phyloP scores from a whole-genome alignment of 2,797 vertebrate species.

The Hylomyscus alleni region DNA sequence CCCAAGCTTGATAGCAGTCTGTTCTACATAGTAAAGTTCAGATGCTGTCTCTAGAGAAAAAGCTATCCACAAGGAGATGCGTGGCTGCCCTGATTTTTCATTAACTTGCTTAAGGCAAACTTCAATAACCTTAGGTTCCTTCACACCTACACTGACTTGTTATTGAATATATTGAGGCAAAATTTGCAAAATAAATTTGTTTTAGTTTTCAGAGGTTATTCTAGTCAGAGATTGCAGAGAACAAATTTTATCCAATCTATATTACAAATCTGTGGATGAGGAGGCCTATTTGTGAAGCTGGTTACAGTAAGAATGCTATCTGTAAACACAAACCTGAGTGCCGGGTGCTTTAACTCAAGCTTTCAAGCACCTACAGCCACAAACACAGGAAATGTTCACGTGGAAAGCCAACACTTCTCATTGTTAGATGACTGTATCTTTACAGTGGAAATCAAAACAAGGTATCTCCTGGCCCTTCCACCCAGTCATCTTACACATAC shows the following conservation, averaged over 20 bases:
- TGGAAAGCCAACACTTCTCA: background rate
- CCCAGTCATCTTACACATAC: background rate
- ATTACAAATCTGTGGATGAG: background rate
- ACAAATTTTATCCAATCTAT: background rate
- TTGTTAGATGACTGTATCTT: background rate
- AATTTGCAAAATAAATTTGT: constrained; percentile 38
- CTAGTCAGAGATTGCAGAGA: constrained; percentile 2
- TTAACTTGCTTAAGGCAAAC: background rate
- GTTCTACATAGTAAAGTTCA: background rate
- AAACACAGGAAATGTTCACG: background rate
- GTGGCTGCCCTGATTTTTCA: background rate
- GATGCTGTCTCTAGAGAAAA: background rate
- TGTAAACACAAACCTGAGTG: background rate
- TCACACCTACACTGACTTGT: background rate
- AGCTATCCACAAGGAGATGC: background rate
- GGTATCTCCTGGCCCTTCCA: background rate
- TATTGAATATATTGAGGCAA: background rate
- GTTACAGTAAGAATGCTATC: background rate
- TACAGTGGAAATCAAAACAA: background rate
- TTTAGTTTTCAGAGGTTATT: constrained; percentile 46
- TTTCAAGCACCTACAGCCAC: background rate
- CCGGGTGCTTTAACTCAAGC: background rate
- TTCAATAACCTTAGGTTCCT: background rate
- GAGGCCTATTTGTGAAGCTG: background rate
- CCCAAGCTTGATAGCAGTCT: background rate